Conservation (phyloP, 1,140 invertebrate species). For the Antheraea pernyi region DNA sequence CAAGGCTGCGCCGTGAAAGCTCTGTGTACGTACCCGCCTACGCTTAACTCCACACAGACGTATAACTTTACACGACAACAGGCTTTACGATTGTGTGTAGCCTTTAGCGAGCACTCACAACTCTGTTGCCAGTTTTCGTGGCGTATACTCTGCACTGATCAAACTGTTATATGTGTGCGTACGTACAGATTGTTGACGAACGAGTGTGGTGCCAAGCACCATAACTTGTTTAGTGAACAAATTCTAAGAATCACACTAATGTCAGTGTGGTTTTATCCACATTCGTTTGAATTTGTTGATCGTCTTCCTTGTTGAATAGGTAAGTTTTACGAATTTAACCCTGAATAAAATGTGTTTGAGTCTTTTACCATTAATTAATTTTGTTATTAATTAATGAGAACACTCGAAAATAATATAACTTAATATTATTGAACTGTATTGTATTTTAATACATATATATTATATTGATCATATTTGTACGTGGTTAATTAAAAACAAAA, state of each 20-base stretch:
- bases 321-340: not conserved
- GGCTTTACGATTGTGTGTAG: constrained; percentile 20
- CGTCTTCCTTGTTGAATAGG: constrained; percentile 30
- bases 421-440: no score
- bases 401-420: no score
- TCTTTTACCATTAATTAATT: no score
- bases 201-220: constrained; percentile 40
- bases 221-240: constrained; percentile 70
- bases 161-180: constrained; percentile 21
- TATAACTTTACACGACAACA: constrained; percentile 30
- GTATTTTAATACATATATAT: no score
- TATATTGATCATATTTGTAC: no score
- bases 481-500: no score
- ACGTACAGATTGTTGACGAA: constrained; percentile 18
- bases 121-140: constrained; percentile 39
- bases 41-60: constrained; percentile 37
- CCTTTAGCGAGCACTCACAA: constrained; percentile 15
- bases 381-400: no score
- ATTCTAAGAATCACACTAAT: constrained; percentile 66
- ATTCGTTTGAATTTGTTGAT: constrained; percentile 32
- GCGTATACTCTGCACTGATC: constrained; percentile 18
- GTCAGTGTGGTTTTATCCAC: constrained; percentile 41
- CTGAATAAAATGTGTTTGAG: no score
- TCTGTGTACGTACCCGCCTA: constrained; percentile 59
- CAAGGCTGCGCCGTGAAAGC: constrained; percentile 76